Conservation (phyloP, 2,797 vertebrate species). For the Thripadectes ignobilis region DNA sequence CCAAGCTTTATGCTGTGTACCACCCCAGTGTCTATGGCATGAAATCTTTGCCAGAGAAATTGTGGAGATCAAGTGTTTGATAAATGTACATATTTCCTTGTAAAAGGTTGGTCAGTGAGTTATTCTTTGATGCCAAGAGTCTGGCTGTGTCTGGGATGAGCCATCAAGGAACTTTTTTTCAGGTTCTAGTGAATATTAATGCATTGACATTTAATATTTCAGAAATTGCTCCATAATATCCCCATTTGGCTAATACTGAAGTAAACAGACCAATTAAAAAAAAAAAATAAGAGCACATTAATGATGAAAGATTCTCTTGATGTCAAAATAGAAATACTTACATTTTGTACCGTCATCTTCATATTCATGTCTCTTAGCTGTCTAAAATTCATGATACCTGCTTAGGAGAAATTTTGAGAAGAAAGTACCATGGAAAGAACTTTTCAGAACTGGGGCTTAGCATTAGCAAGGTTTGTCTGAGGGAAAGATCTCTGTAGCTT, state of each 20-base stretch:
- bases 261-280: background rate
- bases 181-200: background rate
- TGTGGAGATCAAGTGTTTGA: background rate
- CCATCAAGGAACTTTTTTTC: conserved; percentile 3
- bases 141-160: background rate
- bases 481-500: background rate
- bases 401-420: background rate
- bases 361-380: background rate
- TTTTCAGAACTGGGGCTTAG: background rate
- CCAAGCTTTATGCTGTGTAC: background rate
- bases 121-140: background rate
- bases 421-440: background rate
- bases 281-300: background rate
- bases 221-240: background rate
- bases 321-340: background rate
- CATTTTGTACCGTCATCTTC: background rate
- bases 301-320: background rate
- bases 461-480: background rate
- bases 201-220: background rate
- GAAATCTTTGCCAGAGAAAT: background rate
- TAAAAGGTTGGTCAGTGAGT: background rate
- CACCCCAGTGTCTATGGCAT: background rate
- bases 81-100: accelerated
- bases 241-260: background rate
- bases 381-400: background rate